Evolutionary conservation across 2,113 vertebrate species (phyloP).

Genomic region (Condylura cristata): DNA sequence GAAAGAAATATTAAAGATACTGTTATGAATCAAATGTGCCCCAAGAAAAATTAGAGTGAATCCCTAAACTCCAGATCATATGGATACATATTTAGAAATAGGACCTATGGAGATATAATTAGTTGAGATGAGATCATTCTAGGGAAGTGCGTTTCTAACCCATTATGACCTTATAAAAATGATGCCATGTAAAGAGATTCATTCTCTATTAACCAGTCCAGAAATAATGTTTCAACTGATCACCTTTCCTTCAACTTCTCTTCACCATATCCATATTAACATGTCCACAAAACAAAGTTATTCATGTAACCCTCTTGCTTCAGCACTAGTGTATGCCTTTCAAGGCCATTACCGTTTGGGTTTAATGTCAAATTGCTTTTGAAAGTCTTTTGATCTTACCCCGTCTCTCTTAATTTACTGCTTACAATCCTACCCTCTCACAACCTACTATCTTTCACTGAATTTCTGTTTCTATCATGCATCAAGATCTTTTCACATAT

Average conservation of each 20-base stretch:
- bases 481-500: neutral
- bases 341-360: neutral
- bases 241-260: neutral
- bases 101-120: neutral
- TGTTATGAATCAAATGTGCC: neutral
- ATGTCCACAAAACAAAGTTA: neutral
- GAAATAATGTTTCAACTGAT: no score
- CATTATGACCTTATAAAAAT: neutral
- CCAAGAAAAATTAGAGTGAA: neutral
- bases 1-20: neutral
- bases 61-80: neutral
- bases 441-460: neutral
- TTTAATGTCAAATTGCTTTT: neutral
- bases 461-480: neutral
- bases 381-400: neutral
- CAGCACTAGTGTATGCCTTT: neutral
- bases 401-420: neutral
- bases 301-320: neutral
- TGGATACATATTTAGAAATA: neutral
- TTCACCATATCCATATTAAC: neutral
- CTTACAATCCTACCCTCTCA: neutral
- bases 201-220: neutral
- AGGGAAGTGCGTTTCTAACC: no score
- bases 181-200: neutral
- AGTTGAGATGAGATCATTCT: neutral